Conservation (phyloP, 2,888 invertebrate genomes). For the Liodrosophila aerea region DNA sequence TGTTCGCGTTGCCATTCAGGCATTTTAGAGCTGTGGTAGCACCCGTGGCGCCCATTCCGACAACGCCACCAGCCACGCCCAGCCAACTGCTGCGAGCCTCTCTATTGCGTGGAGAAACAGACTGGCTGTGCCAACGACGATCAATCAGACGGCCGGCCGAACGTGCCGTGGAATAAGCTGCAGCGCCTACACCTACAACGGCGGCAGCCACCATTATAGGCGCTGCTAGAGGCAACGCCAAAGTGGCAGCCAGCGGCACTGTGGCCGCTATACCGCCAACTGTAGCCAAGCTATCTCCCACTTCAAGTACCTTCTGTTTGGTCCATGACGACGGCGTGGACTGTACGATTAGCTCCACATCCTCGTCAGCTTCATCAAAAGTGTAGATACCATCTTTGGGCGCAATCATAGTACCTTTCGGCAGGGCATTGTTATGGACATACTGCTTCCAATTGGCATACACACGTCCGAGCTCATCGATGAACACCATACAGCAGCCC, state of each 20-base stretch:
- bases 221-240: slow-evolving; percentile 44
- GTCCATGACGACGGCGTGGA: slow-evolving; percentile 61
- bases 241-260: slow-evolving; percentile 48
- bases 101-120: slow-evolving; percentile 51
- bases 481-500: slow-evolving; percentile 76
- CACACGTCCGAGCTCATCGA: slow-evolving; percentile 80
- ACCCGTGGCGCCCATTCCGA: slow-evolving; percentile 59
- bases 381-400: slow-evolving; percentile 81
- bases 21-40: slow-evolving; percentile 55
- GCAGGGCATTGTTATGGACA: slow-evolving; percentile 81
- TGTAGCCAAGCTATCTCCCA: slow-evolving; percentile 61
- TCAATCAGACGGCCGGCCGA: slow-evolving; percentile 57
- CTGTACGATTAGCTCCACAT: slow-evolving; percentile 53
- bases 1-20: slow-evolving; percentile 42
- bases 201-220: slow-evolving; percentile 59
- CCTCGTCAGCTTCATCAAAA: slow-evolving; percentile 38
- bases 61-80: slow-evolving; percentile 68
- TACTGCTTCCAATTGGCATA: slow-evolving; percentile 82
- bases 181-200: slow-evolving; percentile 52
- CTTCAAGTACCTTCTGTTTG: slow-evolving; percentile 37
- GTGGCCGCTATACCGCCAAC: slow-evolving; percentile 66
- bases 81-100: slow-evolving; percentile 75
- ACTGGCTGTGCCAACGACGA: slow-evolving; percentile 68
- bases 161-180: slow-evolving; percentile 63
- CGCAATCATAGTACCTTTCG: slow-evolving; percentile 81